A percentile compares a stretch with the other conserved stretches of the same genome.
Conservation (phyloP, 2,797 vertebrate species). For the Gila robusta region DNA sequence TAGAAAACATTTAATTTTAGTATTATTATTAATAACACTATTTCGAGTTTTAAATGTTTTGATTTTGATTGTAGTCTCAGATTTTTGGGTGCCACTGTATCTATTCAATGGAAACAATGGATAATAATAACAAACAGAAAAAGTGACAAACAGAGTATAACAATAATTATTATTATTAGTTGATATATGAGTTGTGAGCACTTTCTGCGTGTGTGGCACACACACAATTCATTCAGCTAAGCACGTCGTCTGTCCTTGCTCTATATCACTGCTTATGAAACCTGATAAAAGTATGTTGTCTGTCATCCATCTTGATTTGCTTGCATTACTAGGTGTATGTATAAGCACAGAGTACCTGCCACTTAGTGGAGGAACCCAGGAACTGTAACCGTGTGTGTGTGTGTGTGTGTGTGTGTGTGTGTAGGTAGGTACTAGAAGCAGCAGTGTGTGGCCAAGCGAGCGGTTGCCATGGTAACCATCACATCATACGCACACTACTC, state of each 20-base stretch:
- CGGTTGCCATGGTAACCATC: slow-evolving; percentile 34
- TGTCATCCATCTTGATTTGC: slow-evolving; percentile 75
- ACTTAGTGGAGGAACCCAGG: slow-evolving; percentile 73
- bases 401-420: slow-evolving; percentile 37
- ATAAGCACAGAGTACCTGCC: slow-evolving; percentile 71
- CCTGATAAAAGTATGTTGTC: slow-evolving; percentile 71
- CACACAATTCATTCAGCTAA: slow-evolving; percentile 64
- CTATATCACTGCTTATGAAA: slow-evolving; percentile 73
- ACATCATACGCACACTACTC: slow-evolving; percentile 33
- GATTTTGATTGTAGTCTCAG: not conserved
- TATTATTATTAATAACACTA: not conserved
- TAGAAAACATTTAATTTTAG: not conserved
- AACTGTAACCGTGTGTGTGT: slow-evolving; percentile 62
- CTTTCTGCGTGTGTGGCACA: not conserved
- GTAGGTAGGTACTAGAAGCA: slow-evolving; percentile 4
- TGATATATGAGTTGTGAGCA: slow-evolving; percentile 8
- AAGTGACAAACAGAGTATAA: not conserved
- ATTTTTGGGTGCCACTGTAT: not conserved
- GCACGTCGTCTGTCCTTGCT: slow-evolving; percentile 66
- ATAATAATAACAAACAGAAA: not conserved
- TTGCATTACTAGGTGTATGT: slow-evolving; percentile 56
- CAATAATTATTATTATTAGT: not conserved
- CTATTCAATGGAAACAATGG: not conserved
- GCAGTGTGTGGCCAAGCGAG: not conserved
- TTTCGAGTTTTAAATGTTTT: not conserved